phyloP scores from a whole-genome alignment of 2,113 vertebrate genomes.

The Anhinga anhinga region DNA sequence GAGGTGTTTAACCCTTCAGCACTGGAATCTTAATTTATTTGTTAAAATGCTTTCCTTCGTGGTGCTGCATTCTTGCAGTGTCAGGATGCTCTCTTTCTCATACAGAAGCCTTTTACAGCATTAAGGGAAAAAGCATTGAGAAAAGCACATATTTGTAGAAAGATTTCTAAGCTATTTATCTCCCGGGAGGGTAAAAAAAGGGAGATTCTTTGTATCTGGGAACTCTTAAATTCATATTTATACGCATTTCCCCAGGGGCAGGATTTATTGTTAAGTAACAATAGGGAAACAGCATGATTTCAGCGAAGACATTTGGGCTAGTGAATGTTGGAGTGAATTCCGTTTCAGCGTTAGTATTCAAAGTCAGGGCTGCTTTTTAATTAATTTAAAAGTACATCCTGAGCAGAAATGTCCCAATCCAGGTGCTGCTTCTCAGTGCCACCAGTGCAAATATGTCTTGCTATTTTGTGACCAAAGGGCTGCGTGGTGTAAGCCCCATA shows the following conservation, averaged over 20 bases:
- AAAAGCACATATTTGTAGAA: not conserved
- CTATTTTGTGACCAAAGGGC: not conserved
- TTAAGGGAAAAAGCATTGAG: not conserved
- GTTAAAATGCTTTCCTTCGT: not conserved
- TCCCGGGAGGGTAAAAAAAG: not conserved
- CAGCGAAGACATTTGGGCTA: slow-evolving; percentile 16
- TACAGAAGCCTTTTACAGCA: not conserved
- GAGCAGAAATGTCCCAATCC: not conserved
- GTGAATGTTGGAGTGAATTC: slow-evolving; percentile 44
- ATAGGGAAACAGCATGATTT: slow-evolving; percentile 60
- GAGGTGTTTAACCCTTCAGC: not conserved
- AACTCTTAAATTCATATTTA: slow-evolving; percentile 63
- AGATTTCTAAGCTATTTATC: slow-evolving; percentile 15
- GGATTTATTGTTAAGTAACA: slow-evolving; percentile 66
- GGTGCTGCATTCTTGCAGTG: accelerated
- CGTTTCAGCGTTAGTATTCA: not conserved
- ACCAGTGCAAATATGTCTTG: not conserved
- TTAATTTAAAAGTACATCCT: slow-evolving; percentile 46
- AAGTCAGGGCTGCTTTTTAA: slow-evolving; percentile 2
- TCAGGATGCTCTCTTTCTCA: not conserved
- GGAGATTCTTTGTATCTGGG: slow-evolving; percentile 65
- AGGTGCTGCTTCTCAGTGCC: not conserved
- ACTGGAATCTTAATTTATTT: not conserved
- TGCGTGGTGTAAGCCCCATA: accelerated
- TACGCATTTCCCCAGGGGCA: not conserved